Evolutionary conservation across 2,888 invertebrate species (phyloP), one percentile per base, ranked within the genome.

Genomic region (Callinectes sapidus): DNA sequence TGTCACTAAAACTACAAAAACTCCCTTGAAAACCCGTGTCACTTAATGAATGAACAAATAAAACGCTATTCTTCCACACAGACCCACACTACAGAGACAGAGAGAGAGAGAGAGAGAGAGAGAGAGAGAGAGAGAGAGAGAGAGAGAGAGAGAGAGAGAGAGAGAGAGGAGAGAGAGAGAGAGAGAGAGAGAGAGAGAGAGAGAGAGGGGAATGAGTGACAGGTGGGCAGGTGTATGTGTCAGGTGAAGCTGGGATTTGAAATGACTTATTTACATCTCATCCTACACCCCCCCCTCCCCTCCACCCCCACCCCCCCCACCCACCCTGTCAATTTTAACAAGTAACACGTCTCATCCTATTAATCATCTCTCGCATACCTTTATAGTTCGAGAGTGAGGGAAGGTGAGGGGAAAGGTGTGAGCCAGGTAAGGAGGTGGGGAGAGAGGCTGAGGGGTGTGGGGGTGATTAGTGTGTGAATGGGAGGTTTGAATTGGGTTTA

Each of bases 201-300:
- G 32, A 10, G 48, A 48, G 14, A n/a, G 48, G 6, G 42, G 28
- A 10, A 10, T 16, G 35, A 35, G 35, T n/a, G 28, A 3, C 71
- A 32, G 32, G 42, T 42, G 86, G 54, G 54, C 54, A 88, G 54
- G 55, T 55, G 28, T 6, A 23, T 3, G 10, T n/a, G 54, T 23
- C 39, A 86, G 86, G 86, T 42, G 42, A 42, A 16, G 18, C 35
- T n/a, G 16, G 13, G 39, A 77, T 77, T 13, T 1, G 6, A 48
- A 48, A 10, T 10, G 32, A 87, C 18, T 48, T 87, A 28, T 42
- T 87, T 87, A 87, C 42, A 42, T 23, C 48, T 87, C 28, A 87
- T 35, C 18, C 39, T n/a, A 89, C 89, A 71, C 66, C 39, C 89
- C 39, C 66, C n/a, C n/a, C n/a, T n/a, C n/a, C n/a, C n/a, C n/a